These are phyloP conservation scores for Xestia rhomboidea DNA, from an alignment of 2,888 invertebrate genomes.

Conservation along the genomic window DNA sequence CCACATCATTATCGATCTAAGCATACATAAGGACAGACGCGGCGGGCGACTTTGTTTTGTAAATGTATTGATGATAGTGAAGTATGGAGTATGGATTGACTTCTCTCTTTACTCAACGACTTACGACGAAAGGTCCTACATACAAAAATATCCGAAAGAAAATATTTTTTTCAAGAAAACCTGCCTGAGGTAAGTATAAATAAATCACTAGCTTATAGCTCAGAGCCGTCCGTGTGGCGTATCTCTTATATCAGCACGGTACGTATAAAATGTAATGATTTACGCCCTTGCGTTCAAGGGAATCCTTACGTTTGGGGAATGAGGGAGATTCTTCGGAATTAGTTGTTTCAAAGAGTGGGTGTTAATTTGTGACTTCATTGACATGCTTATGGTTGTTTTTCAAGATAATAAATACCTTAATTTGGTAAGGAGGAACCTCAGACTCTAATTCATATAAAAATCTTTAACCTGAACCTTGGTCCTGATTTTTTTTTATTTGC, in stretches of 20 bases:
- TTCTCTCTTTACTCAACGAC: background rate
- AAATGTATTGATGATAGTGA: too few species aligned
- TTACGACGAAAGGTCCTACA: background rate
- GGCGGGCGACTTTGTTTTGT: too few species aligned
- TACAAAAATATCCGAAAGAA: background rate
- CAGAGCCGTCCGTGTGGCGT: conserved; percentile 13
- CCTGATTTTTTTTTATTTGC: too few species aligned
- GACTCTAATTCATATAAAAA: too few species aligned
- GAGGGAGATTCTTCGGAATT: conserved; percentile 3
- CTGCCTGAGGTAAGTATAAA: conserved; percentile 30
- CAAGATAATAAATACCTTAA: background rate
- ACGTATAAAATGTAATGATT: conserved; percentile 48
- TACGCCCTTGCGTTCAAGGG: conserved; percentile 24
- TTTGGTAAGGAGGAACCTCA: background rate
- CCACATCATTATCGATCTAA: too few species aligned
- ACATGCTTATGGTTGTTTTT: background rate
- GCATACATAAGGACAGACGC: too few species aligned
- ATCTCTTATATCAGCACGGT: conserved; percentile 41
- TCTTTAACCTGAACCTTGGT: too few species aligned
- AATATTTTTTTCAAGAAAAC: conserved; percentile 6
- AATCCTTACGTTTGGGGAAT: conserved; percentile 5
- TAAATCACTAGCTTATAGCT: conserved; percentile 49
- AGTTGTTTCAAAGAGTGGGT: background rate
- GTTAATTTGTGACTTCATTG: background rate
- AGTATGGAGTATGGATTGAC: background rate